Evolutionary conservation across 1,140 invertebrate species (phyloP).

Genomic region (Ericerus pela): DNA sequence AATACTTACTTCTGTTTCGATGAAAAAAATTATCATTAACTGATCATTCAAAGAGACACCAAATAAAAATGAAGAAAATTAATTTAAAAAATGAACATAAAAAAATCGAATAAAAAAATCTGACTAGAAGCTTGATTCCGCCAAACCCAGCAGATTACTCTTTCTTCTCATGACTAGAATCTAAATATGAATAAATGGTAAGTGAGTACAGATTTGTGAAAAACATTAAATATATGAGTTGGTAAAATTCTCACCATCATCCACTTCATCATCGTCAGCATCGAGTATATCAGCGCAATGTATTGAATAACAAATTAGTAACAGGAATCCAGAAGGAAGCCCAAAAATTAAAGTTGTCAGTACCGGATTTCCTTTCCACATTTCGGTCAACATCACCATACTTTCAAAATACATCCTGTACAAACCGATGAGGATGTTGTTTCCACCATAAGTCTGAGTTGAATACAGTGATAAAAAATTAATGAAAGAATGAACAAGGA

Average conservation of each 20-base stretch:
- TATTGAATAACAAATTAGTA: constrained; percentile 84
- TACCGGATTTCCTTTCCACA: constrained; percentile 84
- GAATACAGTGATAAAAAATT: constrained; percentile 19
- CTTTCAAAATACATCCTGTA: constrained; percentile 65
- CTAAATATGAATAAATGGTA: no score
- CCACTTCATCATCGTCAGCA: constrained; percentile 54
- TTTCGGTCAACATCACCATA: constrained; percentile 51
- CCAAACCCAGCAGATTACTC: no score
- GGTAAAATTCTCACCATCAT: constrained; percentile 11
- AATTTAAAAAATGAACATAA: no score
- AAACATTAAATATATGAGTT: no score
- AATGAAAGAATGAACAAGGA: constrained; percentile 7
- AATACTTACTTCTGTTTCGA: no score
- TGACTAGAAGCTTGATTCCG: no score
- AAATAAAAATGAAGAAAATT: no score
- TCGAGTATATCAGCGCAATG: constrained; percentile 88
- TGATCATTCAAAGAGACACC: no score
- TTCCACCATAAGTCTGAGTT: constrained; percentile 61
- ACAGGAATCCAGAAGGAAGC: constrained; percentile 74
- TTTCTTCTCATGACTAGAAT: no score
- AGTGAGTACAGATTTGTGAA: no score
- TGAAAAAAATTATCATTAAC: no score
- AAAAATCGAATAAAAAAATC: no score
- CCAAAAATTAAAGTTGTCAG: constrained; percentile 75
- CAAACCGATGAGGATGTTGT: constrained; percentile 48